Evolutionary conservation across 2,113 vertebrate genomes (phyloP).

Genomic region (Trematomus loennbergii): DNA sequence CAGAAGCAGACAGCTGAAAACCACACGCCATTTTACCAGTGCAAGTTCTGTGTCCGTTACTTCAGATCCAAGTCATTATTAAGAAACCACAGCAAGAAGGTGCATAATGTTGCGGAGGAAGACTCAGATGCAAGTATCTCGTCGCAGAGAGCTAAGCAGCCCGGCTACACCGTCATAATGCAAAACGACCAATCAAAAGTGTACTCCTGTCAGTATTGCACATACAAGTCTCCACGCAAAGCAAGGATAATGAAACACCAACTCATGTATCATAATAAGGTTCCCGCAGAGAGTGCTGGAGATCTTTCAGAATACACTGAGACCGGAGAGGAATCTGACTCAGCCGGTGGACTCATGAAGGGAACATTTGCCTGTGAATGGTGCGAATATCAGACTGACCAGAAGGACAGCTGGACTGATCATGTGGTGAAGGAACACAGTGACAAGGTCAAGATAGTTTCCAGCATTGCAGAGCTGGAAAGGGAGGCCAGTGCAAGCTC

Average conservation of each 20-base stretch:
- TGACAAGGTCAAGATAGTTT: slow-evolving; percentile 96
- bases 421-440: slow-evolving; percentile 98
- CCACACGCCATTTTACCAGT: slow-evolving; percentile 94
- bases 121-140: slow-evolving; percentile 83
- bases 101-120: slow-evolving; percentile 87
- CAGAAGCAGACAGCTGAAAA: slow-evolving; percentile 87
- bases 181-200: slow-evolving; percentile 91
- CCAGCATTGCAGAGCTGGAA: slow-evolving; percentile 87
- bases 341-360: slow-evolving; percentile 83
- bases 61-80: slow-evolving; percentile 98
- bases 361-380: slow-evolving; percentile 96
- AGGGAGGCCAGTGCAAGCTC: slow-evolving; percentile 83
- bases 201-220: slow-evolving; percentile 96
- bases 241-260: slow-evolving; percentile 95
- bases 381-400: slow-evolving; percentile 95
- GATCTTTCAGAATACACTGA: slow-evolving; percentile 80
- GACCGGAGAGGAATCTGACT: slow-evolving; percentile 80
- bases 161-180: slow-evolving; percentile 91
- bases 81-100: slow-evolving; percentile 94
- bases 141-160: slow-evolving; percentile 75
- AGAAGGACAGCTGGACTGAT: slow-evolving; percentile 93
- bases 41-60: slow-evolving; percentile 98
- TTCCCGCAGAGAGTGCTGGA: slow-evolving; percentile 77
- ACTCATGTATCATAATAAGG: slow-evolving; percentile 92
- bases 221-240: slow-evolving; percentile 94